A percentile compares a stretch with the other conserved stretches of the same genome.
Evolutionary conservation across 2,888 invertebrate genomes (phyloP).

Genomic region (Drosophila hamatofila): DNA sequence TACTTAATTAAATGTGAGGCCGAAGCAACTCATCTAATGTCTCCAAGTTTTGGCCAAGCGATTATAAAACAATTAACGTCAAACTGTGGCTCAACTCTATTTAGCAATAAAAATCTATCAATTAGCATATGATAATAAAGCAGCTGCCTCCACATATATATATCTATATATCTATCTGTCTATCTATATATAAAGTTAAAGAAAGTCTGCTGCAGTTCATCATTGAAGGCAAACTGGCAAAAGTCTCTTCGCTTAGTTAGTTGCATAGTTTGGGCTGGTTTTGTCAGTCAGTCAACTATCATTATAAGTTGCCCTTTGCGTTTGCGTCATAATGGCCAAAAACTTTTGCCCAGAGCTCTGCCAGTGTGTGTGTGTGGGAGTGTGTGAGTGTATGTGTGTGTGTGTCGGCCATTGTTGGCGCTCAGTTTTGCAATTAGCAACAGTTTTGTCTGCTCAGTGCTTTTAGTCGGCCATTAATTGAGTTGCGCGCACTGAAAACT

Average conservation of each 20-base stretch:
- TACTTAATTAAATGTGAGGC: not conserved
- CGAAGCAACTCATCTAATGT: not conserved
- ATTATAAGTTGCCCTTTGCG: slow-evolving; percentile 80
- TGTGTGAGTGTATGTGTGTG: slow-evolving; percentile 34
- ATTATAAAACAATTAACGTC: slow-evolving; percentile 35
- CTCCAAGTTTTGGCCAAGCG: slow-evolving; percentile 12
- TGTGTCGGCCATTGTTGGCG: slow-evolving; percentile 44
- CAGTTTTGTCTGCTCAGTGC: slow-evolving; percentile 78
- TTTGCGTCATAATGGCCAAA: slow-evolving; percentile 81
- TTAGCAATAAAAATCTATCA: slow-evolving; percentile 45
- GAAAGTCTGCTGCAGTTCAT: slow-evolving; percentile 33
- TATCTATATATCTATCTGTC: not conserved
- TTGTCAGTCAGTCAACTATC: slow-evolving; percentile 76
- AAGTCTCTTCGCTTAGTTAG: slow-evolving; percentile 68
- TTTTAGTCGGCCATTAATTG: slow-evolving; percentile 78
- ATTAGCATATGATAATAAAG: slow-evolving; percentile 42
- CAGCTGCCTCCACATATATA: not conserved
- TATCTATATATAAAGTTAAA: not conserved
- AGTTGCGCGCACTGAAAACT: slow-evolving; percentile 66
- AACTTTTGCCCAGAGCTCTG: slow-evolving; percentile 52
- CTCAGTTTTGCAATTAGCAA: slow-evolving; percentile 78
- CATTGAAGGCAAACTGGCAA: slow-evolving; percentile 44
- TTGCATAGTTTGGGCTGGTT: slow-evolving; percentile 66
- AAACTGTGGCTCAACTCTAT: slow-evolving; percentile 11
- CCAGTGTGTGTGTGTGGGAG: not conserved